A percentile compares a stretch with the other conserved stretches of the same genome.
Conservation (phyloP, 92 coral and sea anemone species). For the Umimayanthus kanabou region DNA sequence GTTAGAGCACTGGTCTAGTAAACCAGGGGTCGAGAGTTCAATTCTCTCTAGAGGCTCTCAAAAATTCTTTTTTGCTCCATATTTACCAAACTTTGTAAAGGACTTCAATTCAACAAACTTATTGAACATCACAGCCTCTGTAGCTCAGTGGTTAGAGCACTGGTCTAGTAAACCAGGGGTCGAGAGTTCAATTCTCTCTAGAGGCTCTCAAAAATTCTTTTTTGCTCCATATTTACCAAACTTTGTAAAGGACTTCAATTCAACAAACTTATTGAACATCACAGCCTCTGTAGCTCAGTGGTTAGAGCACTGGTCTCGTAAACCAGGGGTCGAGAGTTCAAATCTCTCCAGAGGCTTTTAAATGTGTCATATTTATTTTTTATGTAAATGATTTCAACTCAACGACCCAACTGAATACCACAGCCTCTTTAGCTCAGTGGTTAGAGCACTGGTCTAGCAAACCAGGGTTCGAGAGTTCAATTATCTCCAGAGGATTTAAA, state of each 20-base stretch:
- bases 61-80: too few species aligned
- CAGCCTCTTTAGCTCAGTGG: slow-evolving; percentile 59
- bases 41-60: slow-evolving; percentile 30
- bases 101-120: too few species aligned
- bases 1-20: slow-evolving; percentile 66
- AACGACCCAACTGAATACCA: too few species aligned
- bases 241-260: too few species aligned
- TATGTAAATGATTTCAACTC: too few species aligned
- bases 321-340: slow-evolving; percentile 76
- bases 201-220: neutral
- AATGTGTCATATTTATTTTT: neutral
- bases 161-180: slow-evolving; percentile 78
- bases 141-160: slow-evolving; percentile 74
- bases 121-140: slow-evolving; percentile 3
- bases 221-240: too few species aligned
- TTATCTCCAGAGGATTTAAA: slow-evolving; percentile 30
- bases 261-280: too few species aligned
- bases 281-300: slow-evolving; percentile 57
- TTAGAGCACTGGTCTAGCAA: slow-evolving; percentile 74
- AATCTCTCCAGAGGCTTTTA: slow-evolving; percentile 32
- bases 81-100: too few species aligned
- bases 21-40: slow-evolving; percentile 72
- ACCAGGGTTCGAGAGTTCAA: slow-evolving; percentile 74
- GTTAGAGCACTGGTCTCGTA: slow-evolving; percentile 75
- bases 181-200: slow-evolving; percentile 60